phyloP scores from a whole-genome alignment of 2,113 vertebrate genomes.

The Forbesichthys papilliferus region DNA sequence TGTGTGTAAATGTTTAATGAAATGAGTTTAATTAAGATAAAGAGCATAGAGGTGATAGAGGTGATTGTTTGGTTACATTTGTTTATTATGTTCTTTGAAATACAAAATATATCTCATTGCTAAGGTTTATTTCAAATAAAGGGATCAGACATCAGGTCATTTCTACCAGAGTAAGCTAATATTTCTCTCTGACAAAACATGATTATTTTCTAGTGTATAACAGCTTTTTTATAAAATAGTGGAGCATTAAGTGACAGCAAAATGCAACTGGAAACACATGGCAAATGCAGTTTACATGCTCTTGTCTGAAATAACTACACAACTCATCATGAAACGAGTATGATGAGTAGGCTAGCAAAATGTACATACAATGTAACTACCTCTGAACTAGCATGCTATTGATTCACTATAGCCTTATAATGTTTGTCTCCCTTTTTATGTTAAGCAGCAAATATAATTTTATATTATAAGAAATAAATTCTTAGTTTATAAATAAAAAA shows the following conservation, averaged over 20 bases:
- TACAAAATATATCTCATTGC: constrained; percentile 44
- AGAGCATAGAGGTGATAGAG: constrained; percentile 39
- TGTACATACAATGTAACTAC: constrained; percentile 82
- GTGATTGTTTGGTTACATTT: constrained; percentile 37
- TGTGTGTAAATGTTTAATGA: constrained; percentile 57
- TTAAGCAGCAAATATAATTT: constrained; percentile 76
- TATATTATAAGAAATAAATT: constrained; percentile 72
- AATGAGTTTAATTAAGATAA: constrained; percentile 47
- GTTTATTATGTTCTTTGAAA: constrained; percentile 36
- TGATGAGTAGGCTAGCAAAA: constrained; percentile 63
- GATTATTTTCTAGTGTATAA: constrained; percentile 32
- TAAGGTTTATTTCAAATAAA: constrained; percentile 47
- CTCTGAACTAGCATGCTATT: constrained; percentile 80
- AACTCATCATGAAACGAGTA: constrained; percentile 28
- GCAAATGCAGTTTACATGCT: constrained; percentile 53
- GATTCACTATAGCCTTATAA: constrained; percentile 68
- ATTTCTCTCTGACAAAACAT: constrained; percentile 27
- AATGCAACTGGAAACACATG: constrained; percentile 28
- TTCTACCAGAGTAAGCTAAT: constrained; percentile 59
- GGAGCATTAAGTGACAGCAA: constrained; percentile 11
- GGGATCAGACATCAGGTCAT: constrained; percentile 38
- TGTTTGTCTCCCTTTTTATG: constrained; percentile 70
- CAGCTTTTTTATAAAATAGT: constrained; percentile 10
- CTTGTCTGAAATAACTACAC: constrained; percentile 37
- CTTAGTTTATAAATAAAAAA: constrained; percentile 68